Base-by-base conservation (phyloP, 30 jellyfish, hydroid and myxozoan genomes). In the Cassiopea xamachana region DNA sequence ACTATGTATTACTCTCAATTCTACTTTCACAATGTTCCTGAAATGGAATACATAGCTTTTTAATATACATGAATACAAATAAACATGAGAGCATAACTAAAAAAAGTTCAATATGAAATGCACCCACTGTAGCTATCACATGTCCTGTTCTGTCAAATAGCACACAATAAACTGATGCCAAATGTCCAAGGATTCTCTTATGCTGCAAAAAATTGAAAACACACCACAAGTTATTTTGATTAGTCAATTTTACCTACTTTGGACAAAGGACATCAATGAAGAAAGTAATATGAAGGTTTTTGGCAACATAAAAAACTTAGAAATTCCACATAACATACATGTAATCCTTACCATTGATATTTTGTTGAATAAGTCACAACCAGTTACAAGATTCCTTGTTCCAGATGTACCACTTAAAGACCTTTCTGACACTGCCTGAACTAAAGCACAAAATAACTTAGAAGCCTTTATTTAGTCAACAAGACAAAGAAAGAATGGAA, bases 161-260 rank as follows among this genome's bases (percentile, higher is more conserved):
- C 18, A 96, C 97, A 76, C 99, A 96, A 70, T 96, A 96, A 70
- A 93, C 98, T 1, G 99, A 96, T 12, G 99, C 99, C 51, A 96
- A 81, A 86, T 96, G 99, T 1, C 99, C 99, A 77, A 96, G 95
- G 8, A 96, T 91, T 67, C 98, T 77, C 79, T 96, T 96, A 60
- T 92, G 98, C 99, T 96, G 84, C 64, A 55, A 55, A 55, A 55
- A 15, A 60, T n/a, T n/a, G 69, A 17, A 2, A 27, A 27, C 39
- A 27, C 39, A 27, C 39, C 39, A 27, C 39, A 27, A 27, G 39
- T 27, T 27, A 27, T 27, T 27, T 27, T 27, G 39, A 27, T 0
- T 27, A 27, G 39, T 27, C 39, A 27, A 27, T 27, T 27, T 27
- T 27, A 27, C 39, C 39, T 27, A 27, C 48, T 73, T 13, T 10